Base-by-base conservation (phyloP, 2,888 invertebrate genomes). In the Myopa tessellatipennis region DNA sequence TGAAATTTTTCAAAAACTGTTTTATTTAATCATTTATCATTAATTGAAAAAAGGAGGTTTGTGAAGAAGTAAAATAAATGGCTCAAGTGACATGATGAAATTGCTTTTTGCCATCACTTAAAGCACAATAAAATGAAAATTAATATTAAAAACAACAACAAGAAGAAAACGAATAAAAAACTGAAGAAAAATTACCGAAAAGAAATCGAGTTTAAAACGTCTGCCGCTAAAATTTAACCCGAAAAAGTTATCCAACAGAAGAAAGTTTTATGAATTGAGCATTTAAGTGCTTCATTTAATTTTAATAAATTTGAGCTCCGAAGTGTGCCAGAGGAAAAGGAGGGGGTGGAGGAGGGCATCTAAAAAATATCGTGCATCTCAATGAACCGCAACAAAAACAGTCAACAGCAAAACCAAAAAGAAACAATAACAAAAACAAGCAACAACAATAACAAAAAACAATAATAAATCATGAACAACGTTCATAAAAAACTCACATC, bases 281-380 rank as follows among this genome's bases (percentile, higher is more conserved):
- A 50, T 84, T 85, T 84, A 88, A 88, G 87, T 87, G 87, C 88
- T 88, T 88, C 88, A 88, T 88, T 88, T 85, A 87, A 83, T 84
- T 83, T 26, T 26, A 83, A 79, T 82, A 81, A 79, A 36, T 34
- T 50, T n/a, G 12, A 14, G 52, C 14, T 26, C 14, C 26, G 0
- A 14, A 52, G 26, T 18, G 8, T 69, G 73, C 63, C 50, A 18
- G 26, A 26, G 26, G 26, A 26, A 18, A 26, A 45, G 50, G 40
- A 8, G 40, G 38, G 72, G 58, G 60, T 18, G 8, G 58, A 34
- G 38, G 16, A 12, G 60, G 14, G 14, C 40, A 40, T 40, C 7
- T 10, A 45, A 45, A 45, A 45, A 45, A 45, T 26, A 26, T 26
- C 26, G 26, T 26, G 2, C 26, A 26, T 26, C 26, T 10, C 45